These are phyloP conservation scores for Mythimna impura DNA, from an alignment of 2,888 invertebrate species.

Conservation along the genomic window DNA sequence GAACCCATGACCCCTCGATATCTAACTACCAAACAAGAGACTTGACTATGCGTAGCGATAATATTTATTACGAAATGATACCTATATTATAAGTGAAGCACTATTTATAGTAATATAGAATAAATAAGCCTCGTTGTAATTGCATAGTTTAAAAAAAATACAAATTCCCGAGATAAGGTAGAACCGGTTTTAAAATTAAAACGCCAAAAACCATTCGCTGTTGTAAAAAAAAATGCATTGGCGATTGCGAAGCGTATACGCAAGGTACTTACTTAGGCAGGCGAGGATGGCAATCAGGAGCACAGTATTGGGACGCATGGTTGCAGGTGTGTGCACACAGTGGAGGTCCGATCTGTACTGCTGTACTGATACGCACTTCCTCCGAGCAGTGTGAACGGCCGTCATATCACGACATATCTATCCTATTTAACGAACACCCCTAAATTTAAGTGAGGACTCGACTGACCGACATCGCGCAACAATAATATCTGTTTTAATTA, in stretches of 20 bases:
- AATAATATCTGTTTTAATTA: constrained; percentile 40
- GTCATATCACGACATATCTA: constrained; percentile 76
- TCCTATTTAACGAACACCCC: constrained; percentile 71
- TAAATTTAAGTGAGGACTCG: constrained; percentile 66
- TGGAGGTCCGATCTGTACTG: constrained; percentile 66
- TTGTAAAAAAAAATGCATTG: constrained; percentile 27
- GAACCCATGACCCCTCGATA: constrained; percentile 65
- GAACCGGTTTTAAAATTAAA: not conserved
- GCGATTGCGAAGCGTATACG: constrained; percentile 21
- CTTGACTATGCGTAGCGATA: constrained; percentile 53
- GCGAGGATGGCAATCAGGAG: constrained; percentile 64
- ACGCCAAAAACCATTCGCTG: constrained; percentile 50
- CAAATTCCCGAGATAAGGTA: not conserved
- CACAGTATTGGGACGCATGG: constrained; percentile 58
- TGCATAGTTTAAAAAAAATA: not conserved
- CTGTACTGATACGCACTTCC: constrained; percentile 76
- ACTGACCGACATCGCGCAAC: constrained; percentile 55
- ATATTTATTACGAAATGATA: constrained; percentile 20
- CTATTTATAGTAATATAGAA: not conserved
- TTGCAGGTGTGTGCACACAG: constrained; percentile 59
- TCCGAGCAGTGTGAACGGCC: constrained; percentile 81
- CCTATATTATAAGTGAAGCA: constrained; percentile 3
- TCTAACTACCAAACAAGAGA: constrained; percentile 57
- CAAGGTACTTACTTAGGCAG: constrained; percentile 73
- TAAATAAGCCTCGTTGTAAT: not conserved